Conservation (phyloP, 2,888 invertebrate genomes). For the Tryphoninae sp. region DNA sequence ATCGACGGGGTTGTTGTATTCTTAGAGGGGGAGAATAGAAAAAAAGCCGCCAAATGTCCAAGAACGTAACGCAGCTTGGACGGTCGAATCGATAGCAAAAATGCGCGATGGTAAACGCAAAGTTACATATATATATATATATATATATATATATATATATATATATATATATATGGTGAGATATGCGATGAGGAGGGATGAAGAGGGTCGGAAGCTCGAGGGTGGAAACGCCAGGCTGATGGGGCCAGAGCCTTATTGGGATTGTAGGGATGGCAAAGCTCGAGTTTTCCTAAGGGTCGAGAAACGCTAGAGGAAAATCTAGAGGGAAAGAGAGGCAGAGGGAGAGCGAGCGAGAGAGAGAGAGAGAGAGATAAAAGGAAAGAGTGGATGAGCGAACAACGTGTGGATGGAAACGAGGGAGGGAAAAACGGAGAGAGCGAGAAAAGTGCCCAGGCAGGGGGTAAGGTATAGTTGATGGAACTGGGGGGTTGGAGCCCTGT, state of each 20-base stretch:
- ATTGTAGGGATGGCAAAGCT: constrained; percentile 72
- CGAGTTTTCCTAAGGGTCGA: constrained; percentile 78
- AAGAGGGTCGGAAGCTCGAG: constrained; percentile 55
- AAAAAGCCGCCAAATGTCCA: constrained; percentile 74
- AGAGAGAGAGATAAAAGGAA: constrained; percentile 52
- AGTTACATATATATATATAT: constrained; percentile 56
- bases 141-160: constrained; percentile 35
- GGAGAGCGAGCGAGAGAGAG: constrained; percentile 27
- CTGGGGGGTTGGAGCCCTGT: constrained; percentile 75
- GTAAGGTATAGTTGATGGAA: constrained; percentile 75
- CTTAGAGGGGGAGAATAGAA: constrained; percentile 40
- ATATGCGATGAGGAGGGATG: constrained; percentile 48
- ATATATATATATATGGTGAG: constrained; percentile 35
- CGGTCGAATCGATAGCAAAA: constrained; percentile 78
- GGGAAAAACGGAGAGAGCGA: constrained; percentile 57
- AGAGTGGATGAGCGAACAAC: constrained; percentile 59
- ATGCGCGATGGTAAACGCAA: constrained; percentile 74
- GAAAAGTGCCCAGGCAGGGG: constrained; percentile 62
- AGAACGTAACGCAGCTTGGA: constrained; percentile 76
- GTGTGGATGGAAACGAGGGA: constrained; percentile 60
- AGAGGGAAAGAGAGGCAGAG: constrained; percentile 48
- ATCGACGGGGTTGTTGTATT: constrained; percentile 14
- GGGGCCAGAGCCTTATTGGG: constrained; percentile 78
- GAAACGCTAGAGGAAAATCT: constrained; percentile 55
- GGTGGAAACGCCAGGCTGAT: constrained; percentile 70